Percentiles rank a stretch among this genome's conserved stretches.
Evolutionary conservation across 2,888 invertebrate genomes (phyloP).

Genomic region (Heteromurus nitidus): DNA sequence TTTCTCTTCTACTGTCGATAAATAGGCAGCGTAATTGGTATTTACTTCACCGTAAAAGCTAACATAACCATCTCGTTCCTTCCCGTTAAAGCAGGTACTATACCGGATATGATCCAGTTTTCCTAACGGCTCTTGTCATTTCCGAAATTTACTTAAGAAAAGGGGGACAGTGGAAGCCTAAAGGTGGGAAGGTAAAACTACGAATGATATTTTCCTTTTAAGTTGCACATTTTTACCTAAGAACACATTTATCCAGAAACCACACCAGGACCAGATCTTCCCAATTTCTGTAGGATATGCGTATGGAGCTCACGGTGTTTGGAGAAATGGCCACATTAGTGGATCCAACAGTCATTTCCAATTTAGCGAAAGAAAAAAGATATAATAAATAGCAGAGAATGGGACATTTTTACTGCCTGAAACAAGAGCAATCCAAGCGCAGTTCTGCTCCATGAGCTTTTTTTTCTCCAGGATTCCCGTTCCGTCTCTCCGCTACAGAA

Average conservation of each 20-base stretch:
- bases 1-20: too few species aligned
- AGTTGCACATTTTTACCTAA: neutral
- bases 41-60: too few species aligned
- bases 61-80: too few species aligned
- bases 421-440: conserved; percentile 48
- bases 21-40: too few species aligned
- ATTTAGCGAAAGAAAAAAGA: conserved; percentile 56
- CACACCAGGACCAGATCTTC: neutral
- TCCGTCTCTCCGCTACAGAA: neutral
- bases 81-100: neutral
- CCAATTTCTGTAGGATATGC: neutral
- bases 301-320: neutral
- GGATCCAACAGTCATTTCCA: conserved; percentile 56
- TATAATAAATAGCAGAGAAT: conserved; percentile 63
- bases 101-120: neutral
- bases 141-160: neutral
- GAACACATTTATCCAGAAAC: too few species aligned
- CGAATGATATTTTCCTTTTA: neutral
- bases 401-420: conserved; percentile 63
- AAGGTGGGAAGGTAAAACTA: neutral
- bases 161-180: neutral
- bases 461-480: neutral
- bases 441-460: neutral
- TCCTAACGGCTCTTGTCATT: too few species aligned
- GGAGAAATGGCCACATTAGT: conserved; percentile 56